These are phyloP conservation scores for Lithophane ornitopus DNA, from an alignment of 2,888 invertebrate species.

Conservation along the genomic window DNA sequence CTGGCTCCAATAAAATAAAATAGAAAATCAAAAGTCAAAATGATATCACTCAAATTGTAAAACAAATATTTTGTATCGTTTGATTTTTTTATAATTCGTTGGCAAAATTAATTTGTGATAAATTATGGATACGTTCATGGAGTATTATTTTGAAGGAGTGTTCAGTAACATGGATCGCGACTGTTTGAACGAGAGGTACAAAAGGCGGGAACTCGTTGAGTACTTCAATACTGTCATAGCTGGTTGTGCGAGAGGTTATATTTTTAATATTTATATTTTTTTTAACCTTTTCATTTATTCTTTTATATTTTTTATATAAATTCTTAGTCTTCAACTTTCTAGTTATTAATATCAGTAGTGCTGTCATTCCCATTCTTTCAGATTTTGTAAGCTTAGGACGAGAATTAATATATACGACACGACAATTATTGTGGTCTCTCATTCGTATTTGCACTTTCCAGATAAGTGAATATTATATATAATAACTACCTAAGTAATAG, in stretches of 20 bases:
- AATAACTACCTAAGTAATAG: no score
- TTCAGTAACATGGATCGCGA: conserved; percentile 93
- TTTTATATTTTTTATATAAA: neutral
- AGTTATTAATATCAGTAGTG: neutral
- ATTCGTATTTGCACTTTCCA: neutral
- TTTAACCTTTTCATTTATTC: neutral
- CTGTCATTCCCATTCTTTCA: neutral
- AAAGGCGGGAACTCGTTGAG: conserved; percentile 93
- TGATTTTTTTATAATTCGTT: neutral
- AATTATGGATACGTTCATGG: conserved; percentile 94
- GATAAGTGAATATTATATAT: neutral
- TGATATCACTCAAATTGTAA: conserved; percentile 37
- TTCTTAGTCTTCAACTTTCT: neutral
- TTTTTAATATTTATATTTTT: neutral
- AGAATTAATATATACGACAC: neutral
- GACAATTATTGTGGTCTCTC: neutral
- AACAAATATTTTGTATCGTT: neutral
- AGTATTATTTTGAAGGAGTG: conserved; percentile 94
- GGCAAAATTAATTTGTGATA: conserved; percentile 36
- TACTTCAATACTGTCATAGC: conserved; percentile 95
- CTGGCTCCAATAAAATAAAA: conserved; percentile 49
- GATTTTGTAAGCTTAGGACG: no score
- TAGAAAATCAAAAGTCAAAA: conserved; percentile 53
- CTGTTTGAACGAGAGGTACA: conserved; percentile 93
- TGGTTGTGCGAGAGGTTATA: conserved; percentile 92